Conservation (phyloP, 2,113 vertebrate genomes). For the Mionectes macconnelli region DNA sequence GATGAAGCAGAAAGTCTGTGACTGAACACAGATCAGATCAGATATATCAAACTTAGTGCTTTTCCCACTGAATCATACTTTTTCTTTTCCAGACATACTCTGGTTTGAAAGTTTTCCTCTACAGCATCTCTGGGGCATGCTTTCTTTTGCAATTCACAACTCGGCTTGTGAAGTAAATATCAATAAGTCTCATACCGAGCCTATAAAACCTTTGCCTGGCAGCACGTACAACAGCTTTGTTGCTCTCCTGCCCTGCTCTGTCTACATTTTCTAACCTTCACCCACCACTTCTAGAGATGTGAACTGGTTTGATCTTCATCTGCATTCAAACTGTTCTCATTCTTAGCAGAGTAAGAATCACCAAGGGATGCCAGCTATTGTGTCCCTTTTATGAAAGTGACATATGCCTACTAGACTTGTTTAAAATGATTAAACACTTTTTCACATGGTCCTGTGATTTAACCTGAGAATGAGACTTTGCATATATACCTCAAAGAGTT, state of each 20-base stretch:
- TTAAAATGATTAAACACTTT: not conserved
- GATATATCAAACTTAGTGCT: not conserved
- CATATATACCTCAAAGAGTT: not conserved
- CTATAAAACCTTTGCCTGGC: constrained; percentile 20
- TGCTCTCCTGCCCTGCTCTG: not conserved
- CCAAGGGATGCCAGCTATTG: not conserved
- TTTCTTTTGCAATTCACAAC: constrained; percentile 52
- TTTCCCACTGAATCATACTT: not conserved
- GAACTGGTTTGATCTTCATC: constrained; percentile 26
- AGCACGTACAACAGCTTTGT: constrained; percentile 14
- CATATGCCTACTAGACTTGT: not conserved
- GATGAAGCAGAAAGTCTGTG: not conserved
- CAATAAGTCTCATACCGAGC: not conserved
- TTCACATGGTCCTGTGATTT: not conserved
- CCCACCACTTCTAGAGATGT: not conserved
- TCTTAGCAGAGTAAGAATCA: not conserved
- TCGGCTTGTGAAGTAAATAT: constrained; percentile 45
- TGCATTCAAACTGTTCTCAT: not conserved
- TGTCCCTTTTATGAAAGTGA: not conserved
- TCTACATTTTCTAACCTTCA: constrained; percentile 35
- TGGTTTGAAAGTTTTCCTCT: constrained; percentile 25
- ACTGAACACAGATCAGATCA: not conserved
- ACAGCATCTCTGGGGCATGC: not conserved
- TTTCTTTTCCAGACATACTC: not conserved
- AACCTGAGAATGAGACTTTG: not conserved